Evolutionary conservation across 2,888 invertebrate genomes (phyloP), one percentile per base, ranked within the genome.

Genomic region (Hedychridium roseum): DNA sequence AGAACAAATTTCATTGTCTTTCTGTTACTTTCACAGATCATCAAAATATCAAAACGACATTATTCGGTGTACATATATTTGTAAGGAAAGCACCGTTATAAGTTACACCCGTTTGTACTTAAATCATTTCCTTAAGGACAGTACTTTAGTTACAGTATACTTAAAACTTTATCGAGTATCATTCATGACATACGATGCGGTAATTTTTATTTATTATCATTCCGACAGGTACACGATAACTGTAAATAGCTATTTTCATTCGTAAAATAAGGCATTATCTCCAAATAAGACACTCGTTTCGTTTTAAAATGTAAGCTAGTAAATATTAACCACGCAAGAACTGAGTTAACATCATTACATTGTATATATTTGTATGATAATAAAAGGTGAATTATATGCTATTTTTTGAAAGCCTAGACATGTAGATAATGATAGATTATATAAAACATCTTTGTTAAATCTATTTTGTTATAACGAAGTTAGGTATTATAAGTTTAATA

Each of bases 351-450:
- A 67, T 68, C 66, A 60, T 52, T 49, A 61, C 43, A 53, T 60
- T 70, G 68, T 76, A 74, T 71, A 77, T 71, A 74, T 56, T 57
- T 76, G 74, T 76, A 75, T 58, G 48, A 74, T 74, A 73, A 67
- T 60, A 62, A 60, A 61, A 44, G 44, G 39, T 64, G 60, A 57
- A 59, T 41, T 58, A 57, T 57, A 59, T 56, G 45, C 57, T 54
- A 60, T 64, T 61, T 58, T 43, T 56, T 56, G 60, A 50, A 57
- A 60, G 59, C 48, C 32, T 36, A 39, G 43, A 50, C 45, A 43
- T 30, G 43, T 14, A 41, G 21, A 15, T 4, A 27, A n/a, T 27
- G 36, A 51, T 45, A 48, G 9, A 59, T 62, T 60, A 48, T 46
- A 49, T 50, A 34, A 28, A 27, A 38, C 31, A 27, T 14, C 30